Conservation (phyloP, 1,140 invertebrate genomes). For the Asbolus verrucosus region DNA sequence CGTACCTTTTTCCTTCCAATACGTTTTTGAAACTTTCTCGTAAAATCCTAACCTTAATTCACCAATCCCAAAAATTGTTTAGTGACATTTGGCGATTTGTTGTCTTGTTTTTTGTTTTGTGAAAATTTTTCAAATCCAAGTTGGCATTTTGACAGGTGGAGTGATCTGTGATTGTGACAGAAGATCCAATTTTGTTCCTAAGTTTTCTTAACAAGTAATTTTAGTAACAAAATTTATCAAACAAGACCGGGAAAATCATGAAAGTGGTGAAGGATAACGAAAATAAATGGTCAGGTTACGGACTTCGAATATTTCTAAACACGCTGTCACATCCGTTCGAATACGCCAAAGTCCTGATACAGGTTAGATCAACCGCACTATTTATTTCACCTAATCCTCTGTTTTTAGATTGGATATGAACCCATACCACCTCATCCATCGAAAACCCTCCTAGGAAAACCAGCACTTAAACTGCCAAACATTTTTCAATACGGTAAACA, state of each 20-base stretch:
- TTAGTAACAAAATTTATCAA: slow-evolving; percentile 58
- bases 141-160: slow-evolving; percentile 18
- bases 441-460: slow-evolving; percentile 81
- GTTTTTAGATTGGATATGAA: slow-evolving; percentile 83
- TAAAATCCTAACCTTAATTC: no score
- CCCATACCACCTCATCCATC: slow-evolving; percentile 81
- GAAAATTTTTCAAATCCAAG: slow-evolving; percentile 1
- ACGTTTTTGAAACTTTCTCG: no score
- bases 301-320: slow-evolving; percentile 61
- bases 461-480: slow-evolving; percentile 85
- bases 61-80: no score
- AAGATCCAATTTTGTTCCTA: slow-evolving; percentile 24
- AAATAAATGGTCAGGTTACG: slow-evolving; percentile 62
- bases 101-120: not conserved
- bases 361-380: slow-evolving; percentile 65
- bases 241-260: not conserved
- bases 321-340: slow-evolving; percentile 77
- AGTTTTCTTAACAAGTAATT: slow-evolving; percentile 11
- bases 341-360: slow-evolving; percentile 86
- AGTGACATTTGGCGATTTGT: no score
- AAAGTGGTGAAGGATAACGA: slow-evolving; percentile 57
- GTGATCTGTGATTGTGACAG: slow-evolving; percentile 4
- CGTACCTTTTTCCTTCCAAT: no score
- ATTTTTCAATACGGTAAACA: slow-evolving; percentile 85
- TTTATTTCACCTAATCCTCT: slow-evolving; percentile 45